A percentile compares a stretch with the other conserved stretches of the same genome.
These are phyloP conservation scores for Patagioenas fasciata DNA, from an alignment of 2,113 vertebrate genomes.

Conservation along the genomic window DNA sequence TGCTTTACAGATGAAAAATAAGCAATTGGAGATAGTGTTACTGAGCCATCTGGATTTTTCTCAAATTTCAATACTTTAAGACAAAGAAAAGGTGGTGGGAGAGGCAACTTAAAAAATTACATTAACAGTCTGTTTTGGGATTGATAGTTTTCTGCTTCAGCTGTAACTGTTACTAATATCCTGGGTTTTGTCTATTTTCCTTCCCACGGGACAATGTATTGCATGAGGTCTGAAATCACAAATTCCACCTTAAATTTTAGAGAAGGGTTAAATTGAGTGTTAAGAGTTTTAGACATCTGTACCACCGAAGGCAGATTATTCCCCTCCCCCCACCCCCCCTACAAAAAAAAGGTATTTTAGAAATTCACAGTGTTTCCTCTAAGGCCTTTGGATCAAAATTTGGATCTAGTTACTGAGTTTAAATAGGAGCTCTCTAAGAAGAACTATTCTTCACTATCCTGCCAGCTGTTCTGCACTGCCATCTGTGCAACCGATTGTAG, in stretches of 20 bases:
- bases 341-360: not conserved
- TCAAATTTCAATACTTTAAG: not conserved
- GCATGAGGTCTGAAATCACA: not conserved
- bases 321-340: rapidly evolving
- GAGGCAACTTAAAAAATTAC: not conserved
- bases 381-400: not conserved
- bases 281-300: not conserved
- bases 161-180: not conserved
- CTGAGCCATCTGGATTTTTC: not conserved
- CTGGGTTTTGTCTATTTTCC: not conserved
- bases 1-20: not conserved
- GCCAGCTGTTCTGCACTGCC: constrained; percentile 6
- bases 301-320: not conserved
- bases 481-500: not conserved
- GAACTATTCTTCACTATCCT: not conserved
- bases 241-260: not conserved
- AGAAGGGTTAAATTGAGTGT: not conserved
- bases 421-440: not conserved
- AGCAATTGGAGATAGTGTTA: not conserved
- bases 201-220: not conserved
- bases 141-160: not conserved
- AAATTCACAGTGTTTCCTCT: not conserved
- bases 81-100: not conserved
- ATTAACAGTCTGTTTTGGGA: not conserved
- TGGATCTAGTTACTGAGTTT: not conserved